Percentiles rank a stretch among this genome's conserved stretches.
These are phyloP conservation scores for Brachyhypopomus occidentalis DNA, from an alignment of 2,113 vertebrate genomes.

Conservation along the genomic window DNA sequence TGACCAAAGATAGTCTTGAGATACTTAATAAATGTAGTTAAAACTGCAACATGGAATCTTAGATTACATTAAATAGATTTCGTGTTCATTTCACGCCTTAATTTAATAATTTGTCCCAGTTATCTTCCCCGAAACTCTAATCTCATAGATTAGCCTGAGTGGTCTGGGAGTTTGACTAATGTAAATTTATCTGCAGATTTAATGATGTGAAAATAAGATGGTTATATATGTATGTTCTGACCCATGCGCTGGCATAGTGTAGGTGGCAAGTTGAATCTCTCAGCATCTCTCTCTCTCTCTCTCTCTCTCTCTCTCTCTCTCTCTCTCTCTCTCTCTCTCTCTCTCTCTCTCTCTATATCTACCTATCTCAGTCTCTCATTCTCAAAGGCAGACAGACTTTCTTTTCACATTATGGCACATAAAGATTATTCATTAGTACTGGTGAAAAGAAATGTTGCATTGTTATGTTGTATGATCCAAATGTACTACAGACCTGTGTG, in stretches of 20 bases:
- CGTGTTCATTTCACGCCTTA: not conserved
- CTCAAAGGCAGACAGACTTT: no score
- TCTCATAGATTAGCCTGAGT: not conserved
- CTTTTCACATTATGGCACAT: not conserved
- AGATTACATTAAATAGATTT: not conserved
- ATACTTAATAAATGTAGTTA: not conserved
- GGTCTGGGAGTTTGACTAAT: not conserved
- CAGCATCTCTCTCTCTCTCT: no score
- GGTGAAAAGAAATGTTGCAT: not conserved
- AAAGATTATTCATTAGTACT: constrained; percentile 17
- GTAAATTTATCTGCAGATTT: not conserved
- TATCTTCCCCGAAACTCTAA: not conserved
- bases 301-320: no score
- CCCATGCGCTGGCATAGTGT: not conserved
- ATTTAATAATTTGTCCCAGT: not conserved
- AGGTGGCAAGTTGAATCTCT: not conserved
- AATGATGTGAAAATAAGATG: not conserved
- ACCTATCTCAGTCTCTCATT: no score
- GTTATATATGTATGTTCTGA: not conserved
- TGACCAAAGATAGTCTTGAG: constrained; percentile 22
- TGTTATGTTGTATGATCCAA: not conserved
- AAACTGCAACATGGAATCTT: not conserved
- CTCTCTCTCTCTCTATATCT: no score
- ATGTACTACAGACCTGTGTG: constrained; percentile 29
- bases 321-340: no score